Conservation (phyloP, 2,113 vertebrate genomes). For the Cyphotilapia sp. region DNA sequence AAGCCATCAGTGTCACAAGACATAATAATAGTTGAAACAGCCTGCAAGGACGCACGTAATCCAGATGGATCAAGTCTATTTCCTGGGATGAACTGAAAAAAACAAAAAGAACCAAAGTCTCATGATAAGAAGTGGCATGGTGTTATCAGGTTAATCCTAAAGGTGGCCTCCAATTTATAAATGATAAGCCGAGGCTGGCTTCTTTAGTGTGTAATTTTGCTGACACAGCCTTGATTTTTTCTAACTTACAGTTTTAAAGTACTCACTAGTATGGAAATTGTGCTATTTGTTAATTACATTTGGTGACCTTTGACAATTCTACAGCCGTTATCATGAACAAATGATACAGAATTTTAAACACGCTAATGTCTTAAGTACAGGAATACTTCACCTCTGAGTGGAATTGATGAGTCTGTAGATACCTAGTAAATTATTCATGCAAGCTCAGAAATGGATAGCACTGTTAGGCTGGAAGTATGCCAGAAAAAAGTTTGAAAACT, state of each 20-base stretch:
- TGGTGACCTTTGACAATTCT: not conserved
- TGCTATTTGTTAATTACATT: not conserved
- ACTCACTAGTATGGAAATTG: not conserved
- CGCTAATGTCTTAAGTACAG: not conserved
- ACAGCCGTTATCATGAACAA: not conserved
- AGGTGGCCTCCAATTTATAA: not conserved
- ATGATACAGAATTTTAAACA: not conserved
- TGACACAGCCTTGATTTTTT: not conserved
- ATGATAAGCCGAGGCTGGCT: not conserved
- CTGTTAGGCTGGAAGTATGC: not conserved
- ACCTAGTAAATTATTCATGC: not conserved
- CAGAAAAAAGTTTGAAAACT: not conserved
- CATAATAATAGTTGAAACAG: constrained; percentile 18
- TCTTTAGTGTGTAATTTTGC: not conserved
- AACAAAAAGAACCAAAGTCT: not conserved
- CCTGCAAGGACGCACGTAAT: not conserved
- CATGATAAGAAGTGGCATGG: not conserved
- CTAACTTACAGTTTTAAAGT: not conserved
- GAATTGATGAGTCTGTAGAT: not conserved
- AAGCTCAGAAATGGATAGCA: not conserved
- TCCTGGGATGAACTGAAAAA: not conserved
- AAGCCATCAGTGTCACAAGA: not conserved
- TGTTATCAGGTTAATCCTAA: not conserved
- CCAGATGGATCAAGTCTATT: constrained; percentile 20
- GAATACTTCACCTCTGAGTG: not conserved